A percentile compares a stretch with the other conserved stretches of the same genome.
These are phyloP conservation scores for Rhinoptilus africanus DNA, from an alignment of 2,113 vertebrate species.

Conservation along the genomic window DNA sequence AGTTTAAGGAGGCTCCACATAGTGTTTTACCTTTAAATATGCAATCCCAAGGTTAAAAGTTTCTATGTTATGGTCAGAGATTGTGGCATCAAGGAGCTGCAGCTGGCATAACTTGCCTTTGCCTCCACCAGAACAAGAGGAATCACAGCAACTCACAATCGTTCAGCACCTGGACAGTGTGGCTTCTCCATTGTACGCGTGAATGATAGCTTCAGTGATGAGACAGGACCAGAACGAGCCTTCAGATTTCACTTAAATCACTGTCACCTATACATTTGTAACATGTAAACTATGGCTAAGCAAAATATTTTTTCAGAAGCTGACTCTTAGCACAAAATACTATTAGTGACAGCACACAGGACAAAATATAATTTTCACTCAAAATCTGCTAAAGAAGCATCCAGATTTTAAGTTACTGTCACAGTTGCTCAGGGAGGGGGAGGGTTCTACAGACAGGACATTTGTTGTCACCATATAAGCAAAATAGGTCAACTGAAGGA, in stretches of 20 bases:
- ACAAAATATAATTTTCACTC: not conserved
- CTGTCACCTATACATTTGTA: not conserved
- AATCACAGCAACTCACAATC: not conserved
- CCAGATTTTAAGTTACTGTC: not conserved
- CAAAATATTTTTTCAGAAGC: conserved; percentile 17
- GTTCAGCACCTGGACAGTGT: accelerated
- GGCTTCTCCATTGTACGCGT: not conserved
- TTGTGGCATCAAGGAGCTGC: not conserved
- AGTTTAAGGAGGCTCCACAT: not conserved
- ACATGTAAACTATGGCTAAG: not conserved
- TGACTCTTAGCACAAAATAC: not conserved
- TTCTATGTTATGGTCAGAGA: not conserved
- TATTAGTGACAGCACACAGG: not conserved
- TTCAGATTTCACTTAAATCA: not conserved
- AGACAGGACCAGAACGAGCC: not conserved
- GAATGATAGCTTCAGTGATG: not conserved
- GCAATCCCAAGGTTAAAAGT: not conserved
- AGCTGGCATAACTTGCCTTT: not conserved
- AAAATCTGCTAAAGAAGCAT: not conserved
- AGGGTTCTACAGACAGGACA: not conserved
- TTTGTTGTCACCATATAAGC: not conserved
- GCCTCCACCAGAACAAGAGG: not conserved
- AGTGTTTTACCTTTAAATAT: not conserved
- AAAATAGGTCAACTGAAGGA: not conserved
- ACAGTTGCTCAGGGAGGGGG: not conserved